A percentile compares a stretch with the other conserved stretches of the same genome.
These are phyloP conservation scores for Aleiodes sp. DNA, from an alignment of 1,140 invertebrate genomes.

Conservation along the genomic window DNA sequence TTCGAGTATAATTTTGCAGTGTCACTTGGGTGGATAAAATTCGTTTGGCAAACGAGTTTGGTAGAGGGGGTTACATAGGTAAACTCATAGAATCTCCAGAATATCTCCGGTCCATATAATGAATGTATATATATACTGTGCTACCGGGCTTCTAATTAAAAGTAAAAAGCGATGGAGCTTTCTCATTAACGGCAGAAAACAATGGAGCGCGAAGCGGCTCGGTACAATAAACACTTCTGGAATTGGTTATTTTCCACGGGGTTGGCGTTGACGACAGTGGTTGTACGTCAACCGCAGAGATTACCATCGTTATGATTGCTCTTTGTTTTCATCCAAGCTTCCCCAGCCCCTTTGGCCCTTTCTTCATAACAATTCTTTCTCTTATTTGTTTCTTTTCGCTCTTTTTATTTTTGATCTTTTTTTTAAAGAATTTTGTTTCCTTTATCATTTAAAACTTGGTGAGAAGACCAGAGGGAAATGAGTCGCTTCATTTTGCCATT, in stretches of 20 bases:
- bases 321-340: conserved; percentile 59
- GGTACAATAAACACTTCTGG: conserved; percentile 55
- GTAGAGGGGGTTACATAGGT: no score
- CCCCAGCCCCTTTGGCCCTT: conserved; percentile 26
- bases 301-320: conserved; percentile 58
- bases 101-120: no score
- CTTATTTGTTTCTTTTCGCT: background rate
- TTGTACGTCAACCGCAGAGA: conserved; percentile 58
- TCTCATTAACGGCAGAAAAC: conserved; percentile 24
- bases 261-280: conserved; percentile 44
- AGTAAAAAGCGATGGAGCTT: conserved; percentile 21
- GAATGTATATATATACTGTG: background rate
- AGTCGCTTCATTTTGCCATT: no score
- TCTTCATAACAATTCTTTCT: background rate
- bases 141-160: conserved; percentile 10
- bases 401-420: no score
- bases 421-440: no score
- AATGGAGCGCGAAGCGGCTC: conserved; percentile 21
- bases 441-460: no score
- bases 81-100: no score
- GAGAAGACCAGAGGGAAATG: no score
- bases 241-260: conserved; percentile 58
- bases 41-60: no score
- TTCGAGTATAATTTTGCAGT: no score
- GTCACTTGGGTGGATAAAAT: no score